Percentiles rank a stretch among this genome's conserved stretches.
Evolutionary conservation across 2,113 vertebrate genomes (phyloP).

Genomic region (Baryphthengus martii): DNA sequence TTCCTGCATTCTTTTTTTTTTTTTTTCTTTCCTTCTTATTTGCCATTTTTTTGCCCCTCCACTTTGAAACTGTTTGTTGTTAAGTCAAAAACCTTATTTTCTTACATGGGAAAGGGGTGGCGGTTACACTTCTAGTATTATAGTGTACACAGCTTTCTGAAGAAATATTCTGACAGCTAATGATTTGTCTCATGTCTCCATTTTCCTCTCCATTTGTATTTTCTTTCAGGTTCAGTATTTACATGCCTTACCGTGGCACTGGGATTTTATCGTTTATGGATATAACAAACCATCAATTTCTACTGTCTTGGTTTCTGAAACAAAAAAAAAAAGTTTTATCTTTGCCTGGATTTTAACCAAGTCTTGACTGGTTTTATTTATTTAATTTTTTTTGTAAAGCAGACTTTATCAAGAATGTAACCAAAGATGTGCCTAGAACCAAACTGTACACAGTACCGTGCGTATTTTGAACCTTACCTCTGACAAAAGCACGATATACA

Average conservation of each 20-base stretch:
- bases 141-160: neutral
- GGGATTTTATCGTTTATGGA: constrained; percentile 84
- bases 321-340: neutral
- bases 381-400: constrained; percentile 51
- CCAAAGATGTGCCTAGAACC: constrained; percentile 28
- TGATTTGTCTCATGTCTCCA: neutral
- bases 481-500: neutral
- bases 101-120: neutral
- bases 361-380: constrained; percentile 13
- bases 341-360: neutral
- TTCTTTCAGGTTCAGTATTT: constrained; percentile 79
- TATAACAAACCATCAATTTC: constrained; percentile 52
- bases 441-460: neutral
- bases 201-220: neutral
- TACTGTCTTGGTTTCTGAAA: constrained; percentile 2
- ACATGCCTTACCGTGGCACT: constrained; percentile 82
- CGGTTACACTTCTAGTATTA: neutral
- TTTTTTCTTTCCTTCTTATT: neutral
- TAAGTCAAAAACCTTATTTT: neutral
- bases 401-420: constrained; percentile 30
- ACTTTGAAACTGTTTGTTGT: neutral
- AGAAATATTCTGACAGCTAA: neutral
- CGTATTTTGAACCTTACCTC: neutral
- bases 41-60: neutral
- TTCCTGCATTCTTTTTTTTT: neutral